Conservation (phyloP, 2,113 vertebrate species). For the Pangasianodon hypophthalmus region DNA sequence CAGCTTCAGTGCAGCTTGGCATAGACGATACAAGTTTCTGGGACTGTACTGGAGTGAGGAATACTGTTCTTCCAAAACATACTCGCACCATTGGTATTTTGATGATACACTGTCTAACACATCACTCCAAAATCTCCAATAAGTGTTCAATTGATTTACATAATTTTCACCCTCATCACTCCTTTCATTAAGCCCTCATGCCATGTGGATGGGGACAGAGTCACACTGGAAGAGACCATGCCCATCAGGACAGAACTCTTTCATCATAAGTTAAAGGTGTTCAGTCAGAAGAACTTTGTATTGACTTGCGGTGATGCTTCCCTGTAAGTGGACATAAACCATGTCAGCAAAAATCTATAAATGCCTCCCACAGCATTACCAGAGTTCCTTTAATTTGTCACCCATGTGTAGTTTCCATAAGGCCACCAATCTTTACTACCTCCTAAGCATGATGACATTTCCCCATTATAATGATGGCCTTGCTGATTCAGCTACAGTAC, state of each 20-base stretch:
- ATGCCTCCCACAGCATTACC: neutral
- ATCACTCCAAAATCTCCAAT: neutral
- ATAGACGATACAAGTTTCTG: neutral
- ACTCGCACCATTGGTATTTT: neutral
- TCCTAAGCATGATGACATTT: neutral
- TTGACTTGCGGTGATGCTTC: neutral
- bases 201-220: neutral
- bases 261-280: neutral
- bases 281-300: neutral
- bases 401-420: neutral
- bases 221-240: neutral
- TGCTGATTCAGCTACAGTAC: constrained; percentile 26
- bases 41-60: too few relatives aligned
- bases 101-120: neutral
- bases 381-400: neutral
- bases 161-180: neutral
- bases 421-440: neutral
- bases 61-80: neutral
- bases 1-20: neutral
- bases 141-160: neutral
- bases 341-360: neutral
- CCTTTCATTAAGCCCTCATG: neutral
- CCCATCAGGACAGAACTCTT: neutral
- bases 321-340: neutral
- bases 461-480: constrained; percentile 22